Evolutionary conservation across 2,113 vertebrate genomes (phyloP), one percentile per base, ranked within the genome.

Genomic region (Oryzias woworae): DNA sequence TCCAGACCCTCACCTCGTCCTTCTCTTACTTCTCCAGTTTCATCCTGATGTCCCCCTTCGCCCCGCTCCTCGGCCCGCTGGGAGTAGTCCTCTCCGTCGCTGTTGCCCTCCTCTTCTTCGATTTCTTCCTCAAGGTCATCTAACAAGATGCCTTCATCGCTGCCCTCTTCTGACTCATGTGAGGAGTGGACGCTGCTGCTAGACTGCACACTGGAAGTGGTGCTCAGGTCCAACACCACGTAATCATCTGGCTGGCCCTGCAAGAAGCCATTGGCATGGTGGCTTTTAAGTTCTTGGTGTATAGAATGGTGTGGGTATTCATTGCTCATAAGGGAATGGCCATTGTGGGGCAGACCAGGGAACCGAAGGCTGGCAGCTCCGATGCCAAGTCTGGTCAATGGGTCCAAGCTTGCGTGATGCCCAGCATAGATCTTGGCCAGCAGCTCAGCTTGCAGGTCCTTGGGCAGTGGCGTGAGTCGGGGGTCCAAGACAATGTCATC

Each of bases 401-500:
- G 82, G 74, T 98, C 96, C 24, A 97, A 90, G 79, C 93, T 94
- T 86, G 96, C 81, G 87, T 96, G 94, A 82, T 96, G 96, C 79
- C 94, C 85, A 44, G 94, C 93, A 74, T 99, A 99, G 92, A 99
- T 95, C 92, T 98, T 98, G 91, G 96, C 92, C 91, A 98, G 92
- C 91, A 99, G 91, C 91, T 98, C 96, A 62, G 96, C 93, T 4
- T 96, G 95, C 85, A 98, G 94, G 92, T 97, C 95, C 91, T 95
- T 95, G 90, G 94, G 94, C 89, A 98, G 92, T 75, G 95, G 93
- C 75, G 94, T 93, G 88, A 96, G 95, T 89, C 95, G 94, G 65
- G 95, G 92, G 90, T 98, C 96, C 90, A 99, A 93, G 86, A 97
- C 95, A 90, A 98, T 98, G 91, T 99, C 97, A 92, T 99, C 96